Evolutionary conservation across 2,797 vertebrate species (phyloP), one percentile per base, ranked within the genome.

Genomic region (Aulostomus chinensis): DNA sequence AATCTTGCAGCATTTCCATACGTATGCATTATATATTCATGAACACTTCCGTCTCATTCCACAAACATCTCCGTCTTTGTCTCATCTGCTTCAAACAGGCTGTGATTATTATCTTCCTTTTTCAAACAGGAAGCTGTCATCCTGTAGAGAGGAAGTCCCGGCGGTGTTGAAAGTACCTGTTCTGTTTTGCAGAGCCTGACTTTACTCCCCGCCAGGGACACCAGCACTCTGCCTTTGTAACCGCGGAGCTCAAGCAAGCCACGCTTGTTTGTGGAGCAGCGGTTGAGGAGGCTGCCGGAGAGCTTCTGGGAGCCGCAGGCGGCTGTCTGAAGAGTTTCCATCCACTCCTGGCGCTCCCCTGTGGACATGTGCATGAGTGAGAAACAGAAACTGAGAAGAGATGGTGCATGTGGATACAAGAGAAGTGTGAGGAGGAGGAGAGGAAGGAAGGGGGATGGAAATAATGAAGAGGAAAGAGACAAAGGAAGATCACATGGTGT

Each of bases 171-270:
- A 58, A 66, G 85, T 91, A 99, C 96, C 97, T 99, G 94, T 77
- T 97, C 94, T 65, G 92, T 95, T 94, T 98, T 98, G 90, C 94
- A 96, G 78, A 99, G 91, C 91, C 93, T 95, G 85, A 98, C 91
- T 68, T 91, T 94, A 78, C 86, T 94, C 66, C 94, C 94, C 88
- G 84, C 91, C 85, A 98, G 89, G 51, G 93, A 91, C 71, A 93
- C 91, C 84, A 93, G 93, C 78, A 97, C 90, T 92, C 92, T 95
- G 82, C 93, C 88, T 94, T 98, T 98, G 87, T 96, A 95, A 46
- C 95, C 95, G 32, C 93, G 94, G 66, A 99, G 81, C 76, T 99
- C 96, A 71, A 97, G 91, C 76, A 91, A 90, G 9, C 95, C 94
- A 1, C 88, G 91, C 86, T 93, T 97, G 87, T 94, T 94, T 60